These are phyloP conservation scores for Plotosus lineatus DNA, from an alignment of 2,113 vertebrate species.

Conservation along the genomic window DNA sequence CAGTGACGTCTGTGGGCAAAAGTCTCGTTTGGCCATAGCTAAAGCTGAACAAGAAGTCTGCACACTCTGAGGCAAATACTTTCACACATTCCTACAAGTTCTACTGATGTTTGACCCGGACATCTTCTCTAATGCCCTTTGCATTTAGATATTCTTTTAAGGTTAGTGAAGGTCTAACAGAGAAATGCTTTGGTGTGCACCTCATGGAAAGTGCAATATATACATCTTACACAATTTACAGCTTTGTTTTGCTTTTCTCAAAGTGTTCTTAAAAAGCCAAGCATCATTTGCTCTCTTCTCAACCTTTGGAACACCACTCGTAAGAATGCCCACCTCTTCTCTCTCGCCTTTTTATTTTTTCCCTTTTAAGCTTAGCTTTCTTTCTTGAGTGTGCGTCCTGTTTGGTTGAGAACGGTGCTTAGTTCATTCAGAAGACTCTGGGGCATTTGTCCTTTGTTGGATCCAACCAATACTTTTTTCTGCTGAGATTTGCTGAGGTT, in stretches of 20 bases:
- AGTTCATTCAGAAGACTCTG: slow-evolving; percentile 84
- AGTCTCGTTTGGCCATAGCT: not conserved
- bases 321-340: not conserved
- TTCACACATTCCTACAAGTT: slow-evolving; percentile 23
- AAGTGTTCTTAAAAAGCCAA: not conserved
- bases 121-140: not conserved
- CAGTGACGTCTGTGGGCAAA: not conserved
- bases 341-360: not conserved
- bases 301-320: not conserved
- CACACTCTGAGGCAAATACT: not conserved
- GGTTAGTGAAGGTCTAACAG: not conserved
- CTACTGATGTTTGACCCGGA: slow-evolving; percentile 1
- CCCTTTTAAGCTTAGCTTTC: slow-evolving; percentile 57
- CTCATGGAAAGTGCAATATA: not conserved
- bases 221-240: slow-evolving; percentile 22
- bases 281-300: not conserved
- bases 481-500: slow-evolving; percentile 1
- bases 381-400: slow-evolving; percentile 62
- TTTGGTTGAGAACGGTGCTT: slow-evolving; percentile 81
- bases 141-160: not conserved
- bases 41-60: not conserved
- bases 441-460: slow-evolving; percentile 66
- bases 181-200: slow-evolving; percentile 1
- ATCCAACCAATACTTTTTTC: slow-evolving; percentile 45
- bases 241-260: not conserved